A percentile compares a stretch with the other conserved stretches of the same genome.
These are phyloP conservation scores for Stylophora pistillata DNA, from an alignment of 64 coral and sea anemone species.

Conservation along the genomic window DNA sequence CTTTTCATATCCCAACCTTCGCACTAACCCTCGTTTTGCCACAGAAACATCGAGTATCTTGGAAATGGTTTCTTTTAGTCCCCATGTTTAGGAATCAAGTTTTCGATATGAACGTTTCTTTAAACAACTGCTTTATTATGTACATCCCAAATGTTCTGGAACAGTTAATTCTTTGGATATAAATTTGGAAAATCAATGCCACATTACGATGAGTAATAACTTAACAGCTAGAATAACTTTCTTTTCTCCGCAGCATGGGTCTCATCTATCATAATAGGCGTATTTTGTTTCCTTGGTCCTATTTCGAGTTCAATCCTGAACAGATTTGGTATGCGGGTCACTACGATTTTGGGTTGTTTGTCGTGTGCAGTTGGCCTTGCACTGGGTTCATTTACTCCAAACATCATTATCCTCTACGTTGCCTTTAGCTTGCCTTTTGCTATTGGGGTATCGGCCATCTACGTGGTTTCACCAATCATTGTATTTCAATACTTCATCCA, in stretches of 20 bases:
- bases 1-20: too few relatives aligned
- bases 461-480: neutral
- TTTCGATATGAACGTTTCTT: too few relatives aligned
- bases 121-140: too few relatives aligned
- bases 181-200: too few relatives aligned
- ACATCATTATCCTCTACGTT: neutral
- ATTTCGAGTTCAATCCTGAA: conserved; percentile 7
- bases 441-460: neutral
- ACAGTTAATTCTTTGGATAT: too few relatives aligned
- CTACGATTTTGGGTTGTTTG: neutral
- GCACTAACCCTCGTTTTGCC: too few relatives aligned
- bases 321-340: conserved; percentile 5
- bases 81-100: too few relatives aligned
- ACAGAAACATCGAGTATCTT: too few relatives aligned
- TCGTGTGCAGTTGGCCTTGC: neutral
- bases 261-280: neutral
- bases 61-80: too few relatives aligned
- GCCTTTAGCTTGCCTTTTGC: conserved; percentile 32
- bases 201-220: too few relatives aligned
- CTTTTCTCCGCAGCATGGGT: conserved; percentile 5
- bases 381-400: neutral
- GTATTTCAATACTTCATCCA: conserved; percentile 12
- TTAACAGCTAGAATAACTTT: neutral
- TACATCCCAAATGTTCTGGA: too few relatives aligned
- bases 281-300: neutral